Evolutionary conservation across 1,140 invertebrate genomes (phyloP).

Genomic region (Rhopalosiphum maidis): DNA sequence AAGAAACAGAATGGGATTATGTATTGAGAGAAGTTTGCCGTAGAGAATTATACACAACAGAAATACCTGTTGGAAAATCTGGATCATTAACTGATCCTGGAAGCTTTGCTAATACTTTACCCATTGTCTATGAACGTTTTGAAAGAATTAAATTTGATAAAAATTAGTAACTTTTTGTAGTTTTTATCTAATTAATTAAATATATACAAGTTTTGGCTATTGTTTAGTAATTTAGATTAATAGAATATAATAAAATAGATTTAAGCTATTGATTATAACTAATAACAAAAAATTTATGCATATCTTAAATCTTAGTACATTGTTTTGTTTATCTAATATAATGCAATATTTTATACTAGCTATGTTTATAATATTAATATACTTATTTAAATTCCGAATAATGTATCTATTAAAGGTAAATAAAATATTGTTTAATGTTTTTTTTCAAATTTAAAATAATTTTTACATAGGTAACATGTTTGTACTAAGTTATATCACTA

Average conservation of each 20-base stretch:
- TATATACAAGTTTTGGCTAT: neutral
- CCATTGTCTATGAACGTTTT: slow-evolving; percentile 44
- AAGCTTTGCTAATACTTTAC: slow-evolving; percentile 43
- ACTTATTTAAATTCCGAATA: neutral
- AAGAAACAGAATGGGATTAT: slow-evolving; percentile 78
- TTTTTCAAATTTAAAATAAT: neutral
- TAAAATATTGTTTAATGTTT: neutral
- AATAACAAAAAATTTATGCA: neutral
- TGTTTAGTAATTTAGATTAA: neutral
- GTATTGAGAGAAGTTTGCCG: slow-evolving; percentile 79
- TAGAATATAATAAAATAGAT: neutral
- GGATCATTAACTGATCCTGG: slow-evolving; percentile 49
- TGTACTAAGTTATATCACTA: neutral
- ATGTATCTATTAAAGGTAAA: neutral
- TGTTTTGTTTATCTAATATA: neutral
- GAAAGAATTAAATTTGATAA: slow-evolving; percentile 46
- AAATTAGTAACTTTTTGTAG: neutral
- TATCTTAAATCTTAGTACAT: neutral
- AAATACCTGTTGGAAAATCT: slow-evolving; percentile 61
- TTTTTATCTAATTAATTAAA: neutral
- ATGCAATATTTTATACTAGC: neutral
- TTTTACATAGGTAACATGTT: neutral
- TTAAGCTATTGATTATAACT: neutral
- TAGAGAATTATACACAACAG: slow-evolving; percentile 73
- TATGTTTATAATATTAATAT: neutral